Base-by-base conservation (phyloP, 2,888 invertebrate species). In the Lasioglossum marginatum region DNA sequence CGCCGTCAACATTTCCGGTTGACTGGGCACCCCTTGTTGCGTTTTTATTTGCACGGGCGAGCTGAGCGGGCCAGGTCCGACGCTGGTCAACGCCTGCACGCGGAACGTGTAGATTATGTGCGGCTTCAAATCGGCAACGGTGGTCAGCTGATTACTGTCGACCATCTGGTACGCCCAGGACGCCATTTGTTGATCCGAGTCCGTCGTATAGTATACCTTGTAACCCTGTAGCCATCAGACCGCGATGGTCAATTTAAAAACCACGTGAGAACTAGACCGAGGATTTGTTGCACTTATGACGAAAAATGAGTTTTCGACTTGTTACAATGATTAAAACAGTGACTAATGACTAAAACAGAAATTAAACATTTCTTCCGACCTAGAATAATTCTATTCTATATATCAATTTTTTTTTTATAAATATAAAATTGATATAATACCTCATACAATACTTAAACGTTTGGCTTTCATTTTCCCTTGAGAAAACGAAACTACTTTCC, bases 41-140 rank as follows among this genome's bases (percentile, higher is more conserved):
- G 99, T 99, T 96, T 99, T 98, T 92, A 99, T 99, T 95, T 99
- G 98, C n/a, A 99, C 98, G n/a, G 99, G 98, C 5, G 97, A 97
- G 90, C 99, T 99, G 91, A 99, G 96, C 0, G 99, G 99, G 74
- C 99, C 99, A 68, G 98, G 98, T 0, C 99, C 99, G 87, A 99
- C 98, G 27, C 98, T 98, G 12, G 99, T 99, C 95, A 97, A 98
- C 2, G 99, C 99, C 94, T 98, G 98, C 6, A 99, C 99, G 82
- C 98, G 96, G 93, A 99, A 98, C 75, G 99, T 99, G 96, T 99
- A 99, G 89, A 99, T 99, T 31, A 98, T 98, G 95, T 98, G 98
- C 0, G 99, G 98, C 40, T 97, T 98, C 92, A 99, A 96, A 94
- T 99, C 98, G 93, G 98, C 98, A 94, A 99, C 98, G 70, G 99